Conservation (phyloP, 2,113 vertebrate species). For the Pterocles orientalis region DNA sequence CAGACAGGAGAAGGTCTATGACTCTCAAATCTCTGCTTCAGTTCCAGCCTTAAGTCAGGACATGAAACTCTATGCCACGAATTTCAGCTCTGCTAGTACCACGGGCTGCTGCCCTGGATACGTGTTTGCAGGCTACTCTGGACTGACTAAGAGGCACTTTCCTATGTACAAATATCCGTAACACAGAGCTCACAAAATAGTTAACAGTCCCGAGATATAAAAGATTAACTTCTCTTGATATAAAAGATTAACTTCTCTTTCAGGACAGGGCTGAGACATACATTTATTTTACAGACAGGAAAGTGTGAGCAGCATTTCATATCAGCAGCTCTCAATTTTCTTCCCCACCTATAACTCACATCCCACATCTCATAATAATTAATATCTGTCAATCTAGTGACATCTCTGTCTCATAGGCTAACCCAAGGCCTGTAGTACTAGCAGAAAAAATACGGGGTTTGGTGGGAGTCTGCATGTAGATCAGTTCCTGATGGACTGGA, state of each 20-base stretch:
- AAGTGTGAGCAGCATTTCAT: neutral
- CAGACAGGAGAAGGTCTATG: neutral
- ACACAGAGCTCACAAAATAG: neutral
- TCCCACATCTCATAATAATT: neutral
- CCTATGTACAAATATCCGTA: neutral
- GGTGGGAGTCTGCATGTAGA: neutral
- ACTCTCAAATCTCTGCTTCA: neutral
- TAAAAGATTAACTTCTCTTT: neutral
- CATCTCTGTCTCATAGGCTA: neutral
- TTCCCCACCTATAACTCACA: neutral
- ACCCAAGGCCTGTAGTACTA: neutral
- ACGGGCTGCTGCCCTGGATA: neutral
- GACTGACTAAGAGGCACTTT: neutral
- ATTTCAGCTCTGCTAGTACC: neutral
- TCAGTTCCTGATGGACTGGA: neutral
- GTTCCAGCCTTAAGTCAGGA: neutral
- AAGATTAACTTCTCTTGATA: neutral
- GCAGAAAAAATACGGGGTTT: neutral
- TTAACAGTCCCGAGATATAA: neutral
- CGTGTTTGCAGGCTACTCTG: neutral
- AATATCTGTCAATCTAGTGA: neutral
- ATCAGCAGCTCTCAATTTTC: neutral
- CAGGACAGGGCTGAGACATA: neutral
- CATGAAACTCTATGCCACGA: neutral
- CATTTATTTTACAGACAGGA: neutral